Evolutionary conservation across 2,888 invertebrate genomes (phyloP).

Genomic region (Furcula furcula): DNA sequence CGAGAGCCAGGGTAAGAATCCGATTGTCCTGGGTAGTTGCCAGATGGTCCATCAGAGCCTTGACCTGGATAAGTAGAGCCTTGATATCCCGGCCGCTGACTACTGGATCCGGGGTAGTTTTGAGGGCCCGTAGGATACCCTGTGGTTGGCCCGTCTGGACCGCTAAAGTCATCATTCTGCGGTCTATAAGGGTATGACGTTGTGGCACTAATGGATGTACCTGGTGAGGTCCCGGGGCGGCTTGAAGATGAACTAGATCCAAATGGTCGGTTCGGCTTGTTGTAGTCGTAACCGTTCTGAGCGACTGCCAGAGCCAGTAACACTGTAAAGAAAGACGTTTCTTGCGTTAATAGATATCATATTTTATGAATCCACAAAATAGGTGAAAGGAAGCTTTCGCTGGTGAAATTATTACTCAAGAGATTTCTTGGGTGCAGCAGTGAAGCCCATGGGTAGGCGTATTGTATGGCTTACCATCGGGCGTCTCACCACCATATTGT

Average conservation of each 20-base stretch:
- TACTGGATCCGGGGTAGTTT: conserved; percentile 40
- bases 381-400: too few species aligned
- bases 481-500: too few species aligned
- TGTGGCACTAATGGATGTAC: conserved; percentile 33
- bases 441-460: too few species aligned
- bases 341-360: too few species aligned
- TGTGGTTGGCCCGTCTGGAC: conserved; percentile 41
- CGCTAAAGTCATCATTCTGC: conserved; percentile 42
- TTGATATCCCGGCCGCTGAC: conserved; percentile 28
- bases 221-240: conserved; percentile 38
- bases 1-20: conserved; percentile 20
- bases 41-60: conserved; percentile 23
- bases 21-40: conserved; percentile 21
- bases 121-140: conserved; percentile 50
- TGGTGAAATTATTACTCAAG: too few species aligned
- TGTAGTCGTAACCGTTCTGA: conserved; percentile 89
- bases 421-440: too few species aligned
- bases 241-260: conserved; percentile 52
- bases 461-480: too few species aligned
- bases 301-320: conserved; percentile 59
- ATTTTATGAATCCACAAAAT: too few species aligned
- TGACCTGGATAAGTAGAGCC: conserved; percentile 30
- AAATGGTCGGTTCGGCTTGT: conserved; percentile 85
- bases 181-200: conserved; percentile 45
- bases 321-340: conserved; percentile 57